These are phyloP conservation scores for Cacoxenus indagator DNA, from an alignment of 2,888 invertebrate genomes.

Conservation along the genomic window DNA sequence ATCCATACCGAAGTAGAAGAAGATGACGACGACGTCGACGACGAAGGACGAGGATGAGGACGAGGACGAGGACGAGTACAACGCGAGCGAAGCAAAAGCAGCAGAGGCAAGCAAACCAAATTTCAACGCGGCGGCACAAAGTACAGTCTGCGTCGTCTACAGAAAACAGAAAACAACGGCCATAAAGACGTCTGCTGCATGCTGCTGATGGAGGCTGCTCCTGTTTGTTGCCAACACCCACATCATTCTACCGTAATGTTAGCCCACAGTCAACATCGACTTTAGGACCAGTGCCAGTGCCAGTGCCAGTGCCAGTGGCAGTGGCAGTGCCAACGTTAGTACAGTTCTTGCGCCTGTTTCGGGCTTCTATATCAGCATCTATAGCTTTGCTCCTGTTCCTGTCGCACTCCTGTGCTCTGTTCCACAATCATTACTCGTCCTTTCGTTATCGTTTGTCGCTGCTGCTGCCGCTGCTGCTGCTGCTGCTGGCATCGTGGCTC, in stretches of 20 bases:
- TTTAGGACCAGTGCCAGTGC: neutral
- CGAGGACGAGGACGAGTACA: slow-evolving; percentile 21
- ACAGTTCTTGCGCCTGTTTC: slow-evolving; percentile 1
- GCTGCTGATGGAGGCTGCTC: slow-evolving; percentile 29
- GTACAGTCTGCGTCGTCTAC: slow-evolving; percentile 57
- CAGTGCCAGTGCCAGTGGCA: neutral
- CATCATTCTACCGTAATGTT: no score
- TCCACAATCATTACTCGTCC: neutral
- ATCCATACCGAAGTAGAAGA: slow-evolving; percentile 14
- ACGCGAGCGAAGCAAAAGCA: slow-evolving; percentile 19
- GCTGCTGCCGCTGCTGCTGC: slow-evolving; percentile 42
- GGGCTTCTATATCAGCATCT: neutral
- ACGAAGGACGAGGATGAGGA: slow-evolving; percentile 8
- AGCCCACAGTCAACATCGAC: no score
- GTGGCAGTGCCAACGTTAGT: neutral
- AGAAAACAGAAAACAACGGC: slow-evolving; percentile 48
- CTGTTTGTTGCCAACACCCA: neutral
- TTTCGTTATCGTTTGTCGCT: neutral
- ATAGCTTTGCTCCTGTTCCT: slow-evolving; percentile 10
- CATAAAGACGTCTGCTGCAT: slow-evolving; percentile 61
- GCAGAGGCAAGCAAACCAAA: neutral
- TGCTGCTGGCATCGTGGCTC: neutral
- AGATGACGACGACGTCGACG: neutral
- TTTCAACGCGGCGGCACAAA: slow-evolving; percentile 32
- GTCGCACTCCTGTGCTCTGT: neutral